Evolutionary conservation across 1,140 invertebrate species (phyloP), one percentile per base, ranked within the genome.

Genomic region (Spodoptera frugiperda): DNA sequence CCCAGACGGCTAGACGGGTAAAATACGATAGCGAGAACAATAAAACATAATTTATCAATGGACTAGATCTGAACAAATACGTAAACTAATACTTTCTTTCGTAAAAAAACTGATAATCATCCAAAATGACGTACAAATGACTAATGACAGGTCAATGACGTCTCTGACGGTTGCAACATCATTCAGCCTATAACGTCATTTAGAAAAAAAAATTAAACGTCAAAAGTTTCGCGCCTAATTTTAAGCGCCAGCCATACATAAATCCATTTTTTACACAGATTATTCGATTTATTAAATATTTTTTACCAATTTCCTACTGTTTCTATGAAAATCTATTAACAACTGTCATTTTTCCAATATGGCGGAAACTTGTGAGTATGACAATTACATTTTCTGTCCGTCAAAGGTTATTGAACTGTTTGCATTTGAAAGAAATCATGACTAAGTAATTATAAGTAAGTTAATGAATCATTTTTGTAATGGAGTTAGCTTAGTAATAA

Each of bases 381-480:
- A 57, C 33, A 55, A 6, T 55, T 19, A 72, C 53, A 21, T 72
- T 53, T 55, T 57, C 53, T 46, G 15, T 44, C 39, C 21, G 71
- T 30, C 19, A 39, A 1, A 73, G 54, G 71, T 73, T 44, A 73
- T 17, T 25, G 71, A 73, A 55, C n/a, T 48, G 39, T 17, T 48
- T 14, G 25, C n/a, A 57, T 61, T 72, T 57, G 53, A 72, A 73
- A 61, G 54, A 61, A 61, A 46, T 49, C 55, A 73, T 73, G 71
- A 73, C 71, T 73, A 73, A 73, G 39, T 73, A 61, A 72, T 61
- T 61, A 72, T 72, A 59, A 72, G 33, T 46, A 61, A 61, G n/a
- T 44, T 30, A 61, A 73, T 73, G 71, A 73, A 48, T 73, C 71
- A 73, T 46, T 72, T 59, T 33, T 39, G 33, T 57, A 6, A 55